Conservation (phyloP, 1,140 invertebrate species). For the Bacillus rossius region DNA sequence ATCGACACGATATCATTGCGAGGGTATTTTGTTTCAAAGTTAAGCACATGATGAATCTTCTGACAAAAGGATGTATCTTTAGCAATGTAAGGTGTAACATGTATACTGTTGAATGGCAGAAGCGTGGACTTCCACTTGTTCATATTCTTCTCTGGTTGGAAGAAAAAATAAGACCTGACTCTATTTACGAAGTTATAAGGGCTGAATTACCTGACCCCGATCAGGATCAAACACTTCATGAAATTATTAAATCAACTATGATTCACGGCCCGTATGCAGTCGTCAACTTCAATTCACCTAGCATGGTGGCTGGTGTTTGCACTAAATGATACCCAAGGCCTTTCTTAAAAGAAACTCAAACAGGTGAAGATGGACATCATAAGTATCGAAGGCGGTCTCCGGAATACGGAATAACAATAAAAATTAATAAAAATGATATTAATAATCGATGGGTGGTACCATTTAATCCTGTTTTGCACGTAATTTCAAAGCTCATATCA, state of each 20-base stretch:
- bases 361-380: not conserved
- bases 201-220: slow-evolving; percentile 48
- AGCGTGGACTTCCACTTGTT: slow-evolving; percentile 40
- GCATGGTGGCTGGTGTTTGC: too few relatives aligned
- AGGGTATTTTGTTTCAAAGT: slow-evolving; percentile 23
- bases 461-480: slow-evolving; percentile 45
- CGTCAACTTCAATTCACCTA: too few relatives aligned
- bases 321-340: too few relatives aligned
- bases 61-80: not conserved
- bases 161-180: slow-evolving; percentile 35
- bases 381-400: too few relatives aligned
- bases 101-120: slow-evolving; percentile 17
- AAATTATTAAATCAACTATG: too few relatives aligned
- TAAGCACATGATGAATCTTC: slow-evolving; percentile 14
- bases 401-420: slow-evolving; percentile 33
- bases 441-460: slow-evolving; percentile 40
- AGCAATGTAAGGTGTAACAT: not conserved
- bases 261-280: too few relatives aligned
- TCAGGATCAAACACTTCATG: slow-evolving; percentile 29
- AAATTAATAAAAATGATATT: too few relatives aligned
- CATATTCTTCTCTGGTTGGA: slow-evolving; percentile 45
- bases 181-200: slow-evolving; percentile 44
- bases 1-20: slow-evolving; percentile 30
- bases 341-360: not conserved
- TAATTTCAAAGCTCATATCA: slow-evolving; percentile 46